Evolutionary conservation across 2,888 invertebrate species (phyloP).

Genomic region (Epiblema foenella): DNA sequence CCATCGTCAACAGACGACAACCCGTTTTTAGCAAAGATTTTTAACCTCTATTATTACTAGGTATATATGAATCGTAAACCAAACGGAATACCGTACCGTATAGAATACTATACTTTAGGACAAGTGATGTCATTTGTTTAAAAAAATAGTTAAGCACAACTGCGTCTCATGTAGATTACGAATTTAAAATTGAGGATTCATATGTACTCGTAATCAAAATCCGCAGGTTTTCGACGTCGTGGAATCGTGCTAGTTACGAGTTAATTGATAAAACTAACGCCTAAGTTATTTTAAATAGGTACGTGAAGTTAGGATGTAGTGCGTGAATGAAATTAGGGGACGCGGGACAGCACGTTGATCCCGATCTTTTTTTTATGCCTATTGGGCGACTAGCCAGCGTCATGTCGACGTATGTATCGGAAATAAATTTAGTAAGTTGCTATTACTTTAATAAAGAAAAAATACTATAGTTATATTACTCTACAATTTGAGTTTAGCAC

Average conservation of each 20-base stretch:
- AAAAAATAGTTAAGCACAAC: slow-evolving; percentile 16
- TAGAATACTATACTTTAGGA: neutral
- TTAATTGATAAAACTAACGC: slow-evolving; percentile 13
- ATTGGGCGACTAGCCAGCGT: too few species aligned
- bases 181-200: slow-evolving; percentile 17
- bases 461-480: too few species aligned
- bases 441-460: too few species aligned
- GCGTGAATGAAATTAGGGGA: neutral
- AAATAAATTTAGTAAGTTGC: too few species aligned
- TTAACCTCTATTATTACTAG: neutral
- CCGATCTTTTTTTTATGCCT: too few species aligned
- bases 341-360: slow-evolving; percentile 55
- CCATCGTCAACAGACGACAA: slow-evolving; percentile 2
- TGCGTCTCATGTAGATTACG: slow-evolving; percentile 15
- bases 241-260: slow-evolving; percentile 5
- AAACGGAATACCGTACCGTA: slow-evolving; percentile 7
- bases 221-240: neutral
- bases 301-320: slow-evolving; percentile 25
- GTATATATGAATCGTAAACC: slow-evolving; percentile 8
- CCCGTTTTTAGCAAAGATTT: slow-evolving; percentile 2
- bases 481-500: too few species aligned
- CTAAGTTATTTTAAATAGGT: slow-evolving; percentile 31
- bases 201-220: slow-evolving; percentile 23
- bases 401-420: too few species aligned
- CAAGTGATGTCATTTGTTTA: slow-evolving; percentile 28